A percentile compares a stretch with the other conserved stretches of the same genome.
phyloP scores from a whole-genome alignment of 2,888 invertebrate species.

The Nycteola revayana region DNA sequence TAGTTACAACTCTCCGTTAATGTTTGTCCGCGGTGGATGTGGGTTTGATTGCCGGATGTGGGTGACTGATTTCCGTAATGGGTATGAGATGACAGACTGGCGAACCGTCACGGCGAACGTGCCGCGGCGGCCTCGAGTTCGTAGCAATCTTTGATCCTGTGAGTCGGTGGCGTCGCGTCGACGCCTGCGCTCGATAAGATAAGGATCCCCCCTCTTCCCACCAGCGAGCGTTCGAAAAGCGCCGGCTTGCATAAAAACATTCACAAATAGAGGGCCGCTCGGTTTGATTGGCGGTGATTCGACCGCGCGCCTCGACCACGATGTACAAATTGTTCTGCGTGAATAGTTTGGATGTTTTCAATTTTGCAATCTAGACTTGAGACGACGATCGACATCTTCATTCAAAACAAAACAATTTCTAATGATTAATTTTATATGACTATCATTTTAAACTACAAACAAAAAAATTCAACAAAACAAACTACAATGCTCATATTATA shows the following conservation, averaged over 20 bases:
- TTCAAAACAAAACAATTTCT: too few relatives aligned
- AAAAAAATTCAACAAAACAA: too few relatives aligned
- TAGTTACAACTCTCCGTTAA: slow-evolving; percentile 47
- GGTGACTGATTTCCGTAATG: slow-evolving; percentile 48
- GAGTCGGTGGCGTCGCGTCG: slow-evolving; percentile 48
- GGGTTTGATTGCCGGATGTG: slow-evolving; percentile 57
- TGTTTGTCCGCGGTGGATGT: slow-evolving; percentile 48
- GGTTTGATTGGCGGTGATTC: slow-evolving; percentile 50
- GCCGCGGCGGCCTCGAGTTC: slow-evolving; percentile 26
- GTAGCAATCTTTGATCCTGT: slow-evolving; percentile 47
- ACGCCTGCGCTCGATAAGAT: slow-evolving; percentile 55
- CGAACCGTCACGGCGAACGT: slow-evolving; percentile 29
- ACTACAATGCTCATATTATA: too few relatives aligned
- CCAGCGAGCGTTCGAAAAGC: slow-evolving; percentile 40
- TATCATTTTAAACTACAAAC: too few relatives aligned
- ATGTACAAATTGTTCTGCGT: slow-evolving; percentile 48
- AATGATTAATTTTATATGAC: too few relatives aligned
- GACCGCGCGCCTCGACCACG: slow-evolving; percentile 45
- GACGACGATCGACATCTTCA: too few relatives aligned
- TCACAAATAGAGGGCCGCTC: slow-evolving; percentile 59
- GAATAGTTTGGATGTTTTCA: slow-evolving; percentile 37
- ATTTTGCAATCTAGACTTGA: slow-evolving; percentile 20
- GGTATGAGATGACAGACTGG: slow-evolving; percentile 34
- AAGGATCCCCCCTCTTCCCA: slow-evolving; percentile 36
- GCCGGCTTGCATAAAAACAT: slow-evolving; percentile 58